These are phyloP conservation scores for Rhabditophanes sp. DNA, from an alignment of 2,888 invertebrate species.

Conservation along the genomic window DNA sequence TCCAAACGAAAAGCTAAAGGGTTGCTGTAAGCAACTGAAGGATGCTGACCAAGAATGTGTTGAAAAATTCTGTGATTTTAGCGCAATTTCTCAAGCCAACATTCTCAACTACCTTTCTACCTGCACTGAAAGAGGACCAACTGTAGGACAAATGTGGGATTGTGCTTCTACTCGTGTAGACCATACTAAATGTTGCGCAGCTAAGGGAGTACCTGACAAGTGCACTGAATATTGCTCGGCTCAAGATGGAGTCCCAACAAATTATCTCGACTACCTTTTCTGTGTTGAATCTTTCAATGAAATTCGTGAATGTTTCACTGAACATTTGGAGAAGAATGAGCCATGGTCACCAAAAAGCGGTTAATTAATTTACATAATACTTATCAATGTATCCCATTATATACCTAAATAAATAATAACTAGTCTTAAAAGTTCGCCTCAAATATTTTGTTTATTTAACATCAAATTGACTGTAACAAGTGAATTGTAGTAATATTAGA, in stretches of 20 bases:
- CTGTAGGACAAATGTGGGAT: slow-evolving; percentile 40
- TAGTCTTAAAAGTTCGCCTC: slow-evolving; percentile 3
- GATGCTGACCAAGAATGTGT: slow-evolving; percentile 35
- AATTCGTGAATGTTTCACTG: slow-evolving; percentile 40
- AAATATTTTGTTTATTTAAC: slow-evolving; percentile 3
- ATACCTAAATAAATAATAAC: slow-evolving; percentile 1
- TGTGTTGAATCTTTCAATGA: slow-evolving; percentile 40
- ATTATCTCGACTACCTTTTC: slow-evolving; percentile 39
- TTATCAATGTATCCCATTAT: too few relatives aligned
- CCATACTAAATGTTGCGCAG: slow-evolving; percentile 35
- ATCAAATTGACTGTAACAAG: slow-evolving; percentile 5
- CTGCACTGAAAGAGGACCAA: slow-evolving; percentile 32
- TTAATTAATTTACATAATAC: too few relatives aligned
- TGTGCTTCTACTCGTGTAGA: slow-evolving; percentile 39
- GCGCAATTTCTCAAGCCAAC: slow-evolving; percentile 40
- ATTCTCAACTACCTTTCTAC: slow-evolving; percentile 37
- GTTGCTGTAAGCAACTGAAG: slow-evolving; percentile 30
- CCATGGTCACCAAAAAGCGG: too few relatives aligned
- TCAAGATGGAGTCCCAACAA: slow-evolving; percentile 40
- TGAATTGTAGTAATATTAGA: not conserved
- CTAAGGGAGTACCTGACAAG: slow-evolving; percentile 30
- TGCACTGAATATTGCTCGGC: slow-evolving; percentile 42
- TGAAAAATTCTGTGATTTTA: slow-evolving; percentile 39
- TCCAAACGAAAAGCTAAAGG: slow-evolving; percentile 32
- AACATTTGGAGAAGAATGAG: slow-evolving; percentile 36